Evolutionary conservation across 2,797 vertebrate species (phyloP).

Genomic region (Sebastolobus alascanus): DNA sequence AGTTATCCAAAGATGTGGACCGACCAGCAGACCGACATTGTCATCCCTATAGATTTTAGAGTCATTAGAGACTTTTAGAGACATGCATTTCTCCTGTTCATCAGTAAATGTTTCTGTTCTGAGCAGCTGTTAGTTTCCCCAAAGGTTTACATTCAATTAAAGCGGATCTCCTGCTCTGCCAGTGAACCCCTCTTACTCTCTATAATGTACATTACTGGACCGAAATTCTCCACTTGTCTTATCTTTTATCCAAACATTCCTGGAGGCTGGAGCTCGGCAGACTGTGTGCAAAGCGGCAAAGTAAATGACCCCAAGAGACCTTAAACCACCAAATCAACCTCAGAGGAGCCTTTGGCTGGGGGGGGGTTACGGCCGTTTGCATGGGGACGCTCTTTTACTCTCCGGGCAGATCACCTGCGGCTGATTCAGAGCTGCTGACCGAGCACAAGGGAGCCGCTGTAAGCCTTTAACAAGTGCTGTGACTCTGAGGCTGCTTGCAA

Average conservation of each 20-base stretch:
- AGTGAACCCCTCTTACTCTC: not conserved
- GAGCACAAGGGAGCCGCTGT: slow-evolving; percentile 49
- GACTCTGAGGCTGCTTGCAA: slow-evolving; percentile 32
- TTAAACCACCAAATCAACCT: slow-evolving; percentile 40
- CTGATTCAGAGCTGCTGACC: slow-evolving; percentile 73
- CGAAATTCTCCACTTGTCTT: slow-evolving; percentile 23
- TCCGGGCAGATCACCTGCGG: slow-evolving; percentile 48
- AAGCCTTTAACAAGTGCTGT: slow-evolving; percentile 73
- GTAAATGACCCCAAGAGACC: slow-evolving; percentile 41
- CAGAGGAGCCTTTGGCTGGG: slow-evolving; percentile 26
- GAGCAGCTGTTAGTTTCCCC: not conserved
- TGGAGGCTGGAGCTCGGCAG: slow-evolving; percentile 18
- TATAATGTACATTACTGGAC: not conserved
- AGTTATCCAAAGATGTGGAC: not conserved
- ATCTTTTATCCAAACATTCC: slow-evolving; percentile 63
- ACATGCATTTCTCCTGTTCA: not conserved
- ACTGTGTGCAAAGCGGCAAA: slow-evolving; percentile 26
- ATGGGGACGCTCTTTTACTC: slow-evolving; percentile 2
- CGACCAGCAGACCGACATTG: not conserved
- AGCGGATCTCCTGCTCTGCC: not conserved
- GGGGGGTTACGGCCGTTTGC: not conserved
- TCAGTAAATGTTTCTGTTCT: not conserved
- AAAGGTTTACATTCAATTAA: not conserved
- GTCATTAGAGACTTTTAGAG: not conserved
- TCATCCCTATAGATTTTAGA: not conserved